These are phyloP conservation scores for Rhinoraja longicauda DNA, from an alignment of 2,797 vertebrate species.

Conservation along the genomic window DNA sequence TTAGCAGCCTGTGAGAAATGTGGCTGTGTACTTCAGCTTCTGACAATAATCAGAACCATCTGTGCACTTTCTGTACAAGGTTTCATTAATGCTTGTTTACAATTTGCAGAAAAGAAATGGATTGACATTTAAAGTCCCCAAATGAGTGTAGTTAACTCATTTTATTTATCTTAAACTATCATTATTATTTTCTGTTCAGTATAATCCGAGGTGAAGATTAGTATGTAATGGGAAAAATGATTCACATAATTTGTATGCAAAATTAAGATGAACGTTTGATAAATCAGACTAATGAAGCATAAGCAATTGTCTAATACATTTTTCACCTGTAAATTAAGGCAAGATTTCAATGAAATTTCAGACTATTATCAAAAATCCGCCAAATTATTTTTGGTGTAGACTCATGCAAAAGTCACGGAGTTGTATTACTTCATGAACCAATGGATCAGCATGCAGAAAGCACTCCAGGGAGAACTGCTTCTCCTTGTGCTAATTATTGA, in stretches of 20 bases:
- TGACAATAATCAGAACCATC: conserved; percentile 20
- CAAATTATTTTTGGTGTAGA: neutral
- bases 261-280: neutral
- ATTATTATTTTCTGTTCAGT: conserved; percentile 9
- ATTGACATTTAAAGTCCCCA: conserved; percentile 27
- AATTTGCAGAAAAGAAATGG: conserved; percentile 29
- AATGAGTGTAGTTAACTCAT: neutral
- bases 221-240: neutral
- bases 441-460: no score
- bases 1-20: conserved; percentile 22
- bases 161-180: conserved; percentile 7
- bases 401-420: neutral
- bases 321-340: neutral
- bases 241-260: neutral
- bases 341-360: neutral
- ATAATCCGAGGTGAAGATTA: neutral
- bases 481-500: no score
- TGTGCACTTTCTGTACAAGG: neutral
- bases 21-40: neutral
- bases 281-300: conserved; percentile 26
- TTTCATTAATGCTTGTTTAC: conserved; percentile 12
- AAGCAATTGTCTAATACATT: neutral
- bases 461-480: no score
- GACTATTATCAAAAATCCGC: neutral
- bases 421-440: neutral